Conservation (phyloP, 2,797 vertebrate genomes). For the Macrochelys suwanniensis region DNA sequence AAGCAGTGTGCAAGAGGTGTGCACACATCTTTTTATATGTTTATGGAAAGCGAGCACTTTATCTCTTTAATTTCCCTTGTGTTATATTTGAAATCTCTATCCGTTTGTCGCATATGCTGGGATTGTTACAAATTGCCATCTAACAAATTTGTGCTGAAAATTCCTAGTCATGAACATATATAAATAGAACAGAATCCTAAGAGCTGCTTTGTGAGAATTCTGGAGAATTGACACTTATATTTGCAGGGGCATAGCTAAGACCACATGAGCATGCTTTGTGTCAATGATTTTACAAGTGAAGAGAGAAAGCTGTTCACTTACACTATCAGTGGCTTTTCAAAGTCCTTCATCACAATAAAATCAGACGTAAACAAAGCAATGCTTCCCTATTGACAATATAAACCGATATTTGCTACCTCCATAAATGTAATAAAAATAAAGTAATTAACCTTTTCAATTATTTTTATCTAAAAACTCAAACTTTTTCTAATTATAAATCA, state of each 20-base stretch:
- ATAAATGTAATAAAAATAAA: neutral
- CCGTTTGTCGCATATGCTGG: neutral
- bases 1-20: neutral
- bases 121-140: neutral
- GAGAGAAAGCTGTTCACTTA: neutral
- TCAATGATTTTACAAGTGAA: neutral
- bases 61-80: slow-evolving; percentile 21
- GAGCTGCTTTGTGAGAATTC: neutral
- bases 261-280: neutral
- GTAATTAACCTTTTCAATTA: neutral
- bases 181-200: neutral
- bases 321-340: neutral
- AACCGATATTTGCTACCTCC: neutral
- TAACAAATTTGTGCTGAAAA: neutral
- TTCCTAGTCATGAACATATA: neutral
- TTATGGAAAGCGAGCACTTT: neutral
- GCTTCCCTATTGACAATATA: neutral
- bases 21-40: slow-evolving; percentile 22
- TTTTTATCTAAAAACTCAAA: neutral
- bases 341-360: neutral
- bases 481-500: neutral
- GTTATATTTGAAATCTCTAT: slow-evolving; percentile 29
- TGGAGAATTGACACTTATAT: neutral
- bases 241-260: neutral
- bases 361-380: neutral